These are phyloP conservation scores for Cyanoramphus novaezelandiae DNA, from an alignment of 2,113 vertebrate genomes.

Conservation along the genomic window DNA sequence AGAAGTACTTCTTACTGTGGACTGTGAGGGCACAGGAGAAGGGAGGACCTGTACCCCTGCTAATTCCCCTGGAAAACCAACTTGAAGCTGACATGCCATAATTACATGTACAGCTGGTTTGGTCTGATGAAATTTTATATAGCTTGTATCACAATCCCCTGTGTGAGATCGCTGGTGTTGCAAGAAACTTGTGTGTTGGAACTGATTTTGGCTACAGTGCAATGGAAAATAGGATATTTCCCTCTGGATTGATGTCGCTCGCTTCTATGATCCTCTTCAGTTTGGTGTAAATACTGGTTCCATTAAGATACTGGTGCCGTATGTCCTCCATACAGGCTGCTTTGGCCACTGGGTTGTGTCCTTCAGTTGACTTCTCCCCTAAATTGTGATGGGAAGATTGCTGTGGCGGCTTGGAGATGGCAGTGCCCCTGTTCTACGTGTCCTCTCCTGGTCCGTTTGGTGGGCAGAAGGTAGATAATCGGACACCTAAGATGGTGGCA, in stretches of 20 bases:
- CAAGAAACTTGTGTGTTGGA: neutral
- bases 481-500: neutral
- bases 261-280: neutral
- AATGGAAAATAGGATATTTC: neutral
- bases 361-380: neutral
- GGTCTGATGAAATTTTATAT: neutral
- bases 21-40: fast-evolving
- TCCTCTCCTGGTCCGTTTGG: neutral
- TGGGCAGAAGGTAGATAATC: neutral
- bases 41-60: neutral
- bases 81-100: neutral
- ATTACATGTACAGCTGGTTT: neutral
- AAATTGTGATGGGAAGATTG: neutral
- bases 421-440: neutral
- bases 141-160: neutral
- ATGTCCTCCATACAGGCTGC: neutral
- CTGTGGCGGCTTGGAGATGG: neutral
- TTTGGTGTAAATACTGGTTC: neutral
- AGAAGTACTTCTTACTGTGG: neutral
- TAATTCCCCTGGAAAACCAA: neutral
- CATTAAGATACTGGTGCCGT: neutral
- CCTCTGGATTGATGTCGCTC: neutral
- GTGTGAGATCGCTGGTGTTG: neutral
- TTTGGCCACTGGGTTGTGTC: neutral
- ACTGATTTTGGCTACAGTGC: neutral